A percentile compares a stretch with the other conserved stretches of the same genome.
These are phyloP conservation scores for Zhengitettix transpicula DNA, from an alignment of 2,888 invertebrate species.

Conservation along the genomic window DNA sequence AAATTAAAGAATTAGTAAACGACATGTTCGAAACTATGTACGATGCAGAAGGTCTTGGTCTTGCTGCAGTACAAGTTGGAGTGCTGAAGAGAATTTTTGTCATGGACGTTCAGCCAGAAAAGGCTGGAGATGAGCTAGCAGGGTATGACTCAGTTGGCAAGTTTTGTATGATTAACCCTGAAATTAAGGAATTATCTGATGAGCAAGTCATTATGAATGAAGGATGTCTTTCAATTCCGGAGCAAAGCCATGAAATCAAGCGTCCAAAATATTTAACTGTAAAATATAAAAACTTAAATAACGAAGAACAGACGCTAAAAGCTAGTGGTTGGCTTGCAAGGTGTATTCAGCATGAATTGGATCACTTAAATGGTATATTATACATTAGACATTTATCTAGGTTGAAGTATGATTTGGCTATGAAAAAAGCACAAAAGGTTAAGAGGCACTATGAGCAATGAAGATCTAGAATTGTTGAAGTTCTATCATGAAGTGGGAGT, in stretches of 20 bases:
- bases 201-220: no score
- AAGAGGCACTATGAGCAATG: background rate
- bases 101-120: background rate
- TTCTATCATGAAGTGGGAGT: background rate
- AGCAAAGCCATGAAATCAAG: no score
- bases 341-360: background rate
- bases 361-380: background rate
- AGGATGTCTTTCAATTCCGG: no score
- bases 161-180: background rate
- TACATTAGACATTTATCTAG: background rate
- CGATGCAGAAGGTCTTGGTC: background rate
- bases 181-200: no score
- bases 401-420: background rate
- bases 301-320: no score
- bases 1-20: background rate
- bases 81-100: background rate
- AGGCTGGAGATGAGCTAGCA: background rate
- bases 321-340: no score
- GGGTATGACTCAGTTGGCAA: background rate
- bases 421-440: background rate
- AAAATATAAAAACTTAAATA: no score
- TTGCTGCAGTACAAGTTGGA: background rate
- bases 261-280: background rate
- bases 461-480: background rate
- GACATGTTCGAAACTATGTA: background rate